These are phyloP conservation scores for Clinocottus analis DNA, from an alignment of 2,113 vertebrate species.

Conservation along the genomic window DNA sequence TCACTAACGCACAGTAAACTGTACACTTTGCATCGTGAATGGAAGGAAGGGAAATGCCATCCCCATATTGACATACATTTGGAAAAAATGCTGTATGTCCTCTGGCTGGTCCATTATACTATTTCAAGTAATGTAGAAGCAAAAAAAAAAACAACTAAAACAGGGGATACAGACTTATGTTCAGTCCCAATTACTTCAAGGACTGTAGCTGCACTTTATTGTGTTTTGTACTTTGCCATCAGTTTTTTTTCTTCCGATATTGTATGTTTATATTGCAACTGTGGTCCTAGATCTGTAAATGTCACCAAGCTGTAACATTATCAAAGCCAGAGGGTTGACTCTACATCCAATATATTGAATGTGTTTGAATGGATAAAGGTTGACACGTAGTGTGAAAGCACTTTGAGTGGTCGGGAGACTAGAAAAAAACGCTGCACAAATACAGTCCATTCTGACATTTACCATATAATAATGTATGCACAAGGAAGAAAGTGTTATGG, in stretches of 20 bases:
- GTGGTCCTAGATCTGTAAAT: neutral
- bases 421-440: no score
- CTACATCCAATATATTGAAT: neutral
- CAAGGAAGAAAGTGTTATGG: neutral
- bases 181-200: neutral
- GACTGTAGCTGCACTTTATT: neutral
- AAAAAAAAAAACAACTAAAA: neutral
- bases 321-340: neutral
- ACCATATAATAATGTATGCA: neutral
- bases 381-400: no score
- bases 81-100: neutral
- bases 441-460: no score
- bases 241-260: neutral
- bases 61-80: neutral
- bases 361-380: no score
- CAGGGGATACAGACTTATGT: neutral
- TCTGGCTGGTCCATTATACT: neutral
- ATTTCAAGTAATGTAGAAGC: neutral
- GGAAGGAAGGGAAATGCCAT: neutral
- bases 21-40: neutral
- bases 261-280: neutral
- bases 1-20: neutral
- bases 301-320: neutral
- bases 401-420: no score
- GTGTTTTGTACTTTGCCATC: neutral